Evolutionary conservation across 2,888 invertebrate species (phyloP).

Genomic region (Sussaba pulchella): DNA sequence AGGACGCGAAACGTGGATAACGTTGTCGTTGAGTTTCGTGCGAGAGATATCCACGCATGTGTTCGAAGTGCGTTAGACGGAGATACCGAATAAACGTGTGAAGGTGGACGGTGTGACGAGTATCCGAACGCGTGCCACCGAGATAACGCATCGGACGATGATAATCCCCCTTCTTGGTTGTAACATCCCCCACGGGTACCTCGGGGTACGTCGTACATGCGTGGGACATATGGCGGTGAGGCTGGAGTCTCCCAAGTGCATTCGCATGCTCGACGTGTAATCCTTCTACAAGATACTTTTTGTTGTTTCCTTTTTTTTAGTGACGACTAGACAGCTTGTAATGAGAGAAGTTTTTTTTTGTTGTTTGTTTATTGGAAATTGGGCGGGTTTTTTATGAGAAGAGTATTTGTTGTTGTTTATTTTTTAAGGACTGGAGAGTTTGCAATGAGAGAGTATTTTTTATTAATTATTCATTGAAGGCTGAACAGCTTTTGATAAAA

Average conservation of each 20-base stretch:
- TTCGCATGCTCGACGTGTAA: background rate
- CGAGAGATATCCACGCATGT: background rate
- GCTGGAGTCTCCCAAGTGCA: background rate
- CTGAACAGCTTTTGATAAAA: too few species aligned
- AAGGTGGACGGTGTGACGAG: too few species aligned
- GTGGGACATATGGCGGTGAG: slow-evolving; percentile 20
- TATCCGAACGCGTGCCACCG: slow-evolving; percentile 81
- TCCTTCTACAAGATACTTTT: too few species aligned
- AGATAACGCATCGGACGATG: slow-evolving; percentile 83
- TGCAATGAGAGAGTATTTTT: too few species aligned
- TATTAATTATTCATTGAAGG: background rate
- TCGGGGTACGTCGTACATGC: slow-evolving; percentile 21
- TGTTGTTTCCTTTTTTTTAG: too few species aligned
- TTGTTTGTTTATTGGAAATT: background rate
- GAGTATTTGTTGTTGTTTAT: too few species aligned
- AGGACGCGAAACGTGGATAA: too few species aligned
- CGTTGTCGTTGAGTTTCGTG: too few species aligned
- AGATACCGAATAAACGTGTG: slow-evolving; percentile 13
- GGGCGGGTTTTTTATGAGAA: too few species aligned
- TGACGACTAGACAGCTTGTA: too few species aligned
- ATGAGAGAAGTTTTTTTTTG: too few species aligned
- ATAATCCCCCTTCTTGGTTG: slow-evolving; percentile 75
- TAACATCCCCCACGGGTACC: slow-evolving; percentile 34
- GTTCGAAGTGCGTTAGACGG: slow-evolving; percentile 22
- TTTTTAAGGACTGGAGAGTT: too few species aligned